phyloP scores from a whole-genome alignment of 2,113 vertebrate genomes.

The Apodemus sylvaticus region DNA sequence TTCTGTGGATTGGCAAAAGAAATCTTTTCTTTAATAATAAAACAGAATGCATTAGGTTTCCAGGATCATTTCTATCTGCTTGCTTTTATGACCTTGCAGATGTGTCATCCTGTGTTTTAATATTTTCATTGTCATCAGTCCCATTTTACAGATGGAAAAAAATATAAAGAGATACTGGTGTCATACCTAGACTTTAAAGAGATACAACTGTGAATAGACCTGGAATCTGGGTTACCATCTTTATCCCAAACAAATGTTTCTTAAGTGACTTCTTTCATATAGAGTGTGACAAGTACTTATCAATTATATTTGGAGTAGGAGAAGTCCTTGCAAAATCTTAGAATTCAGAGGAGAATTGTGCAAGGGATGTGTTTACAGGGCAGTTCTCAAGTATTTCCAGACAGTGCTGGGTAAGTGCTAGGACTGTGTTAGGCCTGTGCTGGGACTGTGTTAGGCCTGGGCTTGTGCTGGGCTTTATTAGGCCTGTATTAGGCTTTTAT shows the following conservation, averaged over 20 bases:
- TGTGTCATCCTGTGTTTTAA: neutral
- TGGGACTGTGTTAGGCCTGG: neutral
- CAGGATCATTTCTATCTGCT: neutral
- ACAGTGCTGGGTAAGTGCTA: neutral
- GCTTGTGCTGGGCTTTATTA: neutral
- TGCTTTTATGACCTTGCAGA: neutral
- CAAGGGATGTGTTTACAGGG: neutral
- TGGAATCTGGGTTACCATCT: neutral
- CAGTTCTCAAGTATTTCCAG: neutral
- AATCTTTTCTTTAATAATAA: constrained; percentile 57
- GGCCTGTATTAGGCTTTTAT: neutral
- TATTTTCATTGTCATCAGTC: neutral
- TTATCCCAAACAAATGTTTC: neutral
- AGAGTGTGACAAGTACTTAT: neutral
- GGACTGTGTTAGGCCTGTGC: neutral
- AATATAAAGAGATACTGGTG: neutral
- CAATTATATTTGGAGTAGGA: neutral
- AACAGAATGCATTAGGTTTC: neutral
- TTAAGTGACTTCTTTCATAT: neutral
- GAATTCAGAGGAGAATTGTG: neutral
- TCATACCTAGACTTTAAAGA: neutral
- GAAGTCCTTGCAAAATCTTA: neutral
- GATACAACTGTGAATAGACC: neutral
- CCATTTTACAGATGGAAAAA: constrained; percentile 55
- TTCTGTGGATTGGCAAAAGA: constrained; percentile 55